These are phyloP conservation scores for Calyptomena viridis DNA, from an alignment of 2,113 vertebrate genomes.

Conservation along the genomic window DNA sequence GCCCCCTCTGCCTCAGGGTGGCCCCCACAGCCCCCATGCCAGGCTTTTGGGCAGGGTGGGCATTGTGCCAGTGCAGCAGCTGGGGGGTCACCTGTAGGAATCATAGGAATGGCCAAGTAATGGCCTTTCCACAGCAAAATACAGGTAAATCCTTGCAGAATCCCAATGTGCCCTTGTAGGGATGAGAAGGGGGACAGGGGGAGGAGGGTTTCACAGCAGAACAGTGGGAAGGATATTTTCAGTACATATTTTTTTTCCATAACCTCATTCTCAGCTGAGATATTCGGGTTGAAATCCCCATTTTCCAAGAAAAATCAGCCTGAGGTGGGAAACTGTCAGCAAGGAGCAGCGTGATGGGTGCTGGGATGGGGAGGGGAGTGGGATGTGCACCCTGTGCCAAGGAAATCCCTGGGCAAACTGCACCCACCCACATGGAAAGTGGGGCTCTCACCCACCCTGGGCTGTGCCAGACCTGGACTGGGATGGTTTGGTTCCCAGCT, in stretches of 20 bases:
- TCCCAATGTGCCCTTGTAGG: rapidly evolving
- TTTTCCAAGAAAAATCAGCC: neutral
- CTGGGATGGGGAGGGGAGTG: neutral
- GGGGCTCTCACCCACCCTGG: neutral
- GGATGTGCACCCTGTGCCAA: neutral
- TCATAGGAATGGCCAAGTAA: too few species aligned
- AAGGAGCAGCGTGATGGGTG: neutral
- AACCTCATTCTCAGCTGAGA: neutral
- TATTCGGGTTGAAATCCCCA: neutral
- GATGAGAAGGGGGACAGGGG: neutral
- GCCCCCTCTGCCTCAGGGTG: neutral
- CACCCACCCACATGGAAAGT: neutral
- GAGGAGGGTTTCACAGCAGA: neutral
- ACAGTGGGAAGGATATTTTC: neutral
- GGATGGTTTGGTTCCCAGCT: neutral
- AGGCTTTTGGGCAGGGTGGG: neutral
- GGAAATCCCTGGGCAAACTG: neutral
- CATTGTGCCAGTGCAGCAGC: neutral
- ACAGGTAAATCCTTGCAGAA: neutral
- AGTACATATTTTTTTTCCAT: neutral
- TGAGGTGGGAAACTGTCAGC: neutral
- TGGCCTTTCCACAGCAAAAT: neutral
- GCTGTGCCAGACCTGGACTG: neutral
- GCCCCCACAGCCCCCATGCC: neutral
- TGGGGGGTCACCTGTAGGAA: neutral